phyloP scores from a whole-genome alignment of 1,140 invertebrate genomes.

The Rhyzopertha dominica region DNA sequence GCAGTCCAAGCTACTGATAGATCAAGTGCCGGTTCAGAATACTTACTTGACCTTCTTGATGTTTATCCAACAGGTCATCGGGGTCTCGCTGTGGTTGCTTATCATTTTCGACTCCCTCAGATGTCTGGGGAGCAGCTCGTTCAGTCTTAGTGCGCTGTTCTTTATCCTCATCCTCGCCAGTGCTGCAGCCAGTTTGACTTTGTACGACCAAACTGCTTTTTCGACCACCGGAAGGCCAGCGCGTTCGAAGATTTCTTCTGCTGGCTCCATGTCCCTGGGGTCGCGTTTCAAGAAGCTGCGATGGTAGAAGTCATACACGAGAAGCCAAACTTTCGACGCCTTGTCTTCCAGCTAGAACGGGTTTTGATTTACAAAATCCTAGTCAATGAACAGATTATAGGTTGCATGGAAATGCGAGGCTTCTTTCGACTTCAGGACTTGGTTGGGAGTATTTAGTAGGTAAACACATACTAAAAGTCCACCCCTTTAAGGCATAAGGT shows the following conservation, averaged over 20 bases:
- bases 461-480: too few species aligned
- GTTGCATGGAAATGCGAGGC: too few species aligned
- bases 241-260: constrained; percentile 45
- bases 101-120: constrained; percentile 60
- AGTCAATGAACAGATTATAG: too few species aligned
- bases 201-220: constrained; percentile 54
- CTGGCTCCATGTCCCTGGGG: constrained; percentile 35
- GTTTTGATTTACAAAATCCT: too few species aligned
- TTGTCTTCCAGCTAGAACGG: constrained; percentile 34
- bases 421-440: too few species aligned
- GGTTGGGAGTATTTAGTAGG: too few species aligned
- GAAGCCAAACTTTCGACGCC: constrained; percentile 53
- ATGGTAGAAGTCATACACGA: constrained; percentile 59
- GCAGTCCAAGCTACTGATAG: background rate
- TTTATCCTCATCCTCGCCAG: constrained; percentile 63
- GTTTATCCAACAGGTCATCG: constrained; percentile 72
- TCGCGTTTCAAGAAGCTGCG: constrained; percentile 51
- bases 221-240: constrained; percentile 53
- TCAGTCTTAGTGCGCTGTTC: constrained; percentile 60
- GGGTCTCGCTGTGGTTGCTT: constrained; percentile 53
- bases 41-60: constrained; percentile 61
- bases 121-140: constrained; percentile 62
- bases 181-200: constrained; percentile 63
- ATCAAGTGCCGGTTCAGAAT: background rate
- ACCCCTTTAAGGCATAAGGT: too few species aligned